A percentile compares a stretch with the other conserved stretches of the same genome.
phyloP scores from a whole-genome alignment of 2,113 vertebrate genomes.

The Tretioscincus oriximinensis region DNA sequence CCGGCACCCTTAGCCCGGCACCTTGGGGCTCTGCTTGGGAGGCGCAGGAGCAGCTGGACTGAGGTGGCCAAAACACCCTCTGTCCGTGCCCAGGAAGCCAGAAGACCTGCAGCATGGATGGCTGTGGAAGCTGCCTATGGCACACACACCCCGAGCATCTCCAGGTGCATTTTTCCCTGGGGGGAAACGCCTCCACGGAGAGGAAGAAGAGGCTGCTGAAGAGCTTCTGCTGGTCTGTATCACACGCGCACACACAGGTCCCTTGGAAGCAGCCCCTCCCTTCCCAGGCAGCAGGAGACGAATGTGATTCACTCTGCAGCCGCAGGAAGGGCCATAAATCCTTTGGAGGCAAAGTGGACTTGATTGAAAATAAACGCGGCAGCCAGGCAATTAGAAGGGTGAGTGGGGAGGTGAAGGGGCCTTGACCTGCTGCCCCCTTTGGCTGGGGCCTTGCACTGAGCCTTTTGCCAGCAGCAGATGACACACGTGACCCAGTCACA shows the following conservation, averaged over 20 bases:
- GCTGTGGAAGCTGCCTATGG: background rate
- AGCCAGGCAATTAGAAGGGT: background rate
- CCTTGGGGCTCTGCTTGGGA: background rate
- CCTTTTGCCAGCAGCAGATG: background rate
- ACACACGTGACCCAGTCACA: background rate
- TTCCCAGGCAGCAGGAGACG: background rate
- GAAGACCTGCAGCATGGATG: background rate
- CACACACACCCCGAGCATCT: background rate
- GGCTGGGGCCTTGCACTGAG: background rate
- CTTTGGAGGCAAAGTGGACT: background rate
- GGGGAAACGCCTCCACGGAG: background rate
- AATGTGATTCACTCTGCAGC: background rate
- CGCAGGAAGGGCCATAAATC: background rate
- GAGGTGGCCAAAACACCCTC: background rate
- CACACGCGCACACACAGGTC: background rate
- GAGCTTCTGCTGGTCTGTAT: background rate
- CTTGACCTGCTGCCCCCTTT: background rate
- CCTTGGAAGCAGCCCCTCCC: background rate
- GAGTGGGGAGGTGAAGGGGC: background rate
- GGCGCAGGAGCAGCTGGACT: too few relatives aligned
- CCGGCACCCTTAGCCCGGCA: too few relatives aligned
- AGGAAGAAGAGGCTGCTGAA: background rate
- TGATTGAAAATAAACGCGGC: slow-evolving; percentile 17
- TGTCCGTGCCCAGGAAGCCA: background rate
- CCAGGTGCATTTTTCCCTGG: background rate